phyloP scores from a whole-genome alignment of 2,888 invertebrate species.

The Dromius quadrimaculatus region DNA sequence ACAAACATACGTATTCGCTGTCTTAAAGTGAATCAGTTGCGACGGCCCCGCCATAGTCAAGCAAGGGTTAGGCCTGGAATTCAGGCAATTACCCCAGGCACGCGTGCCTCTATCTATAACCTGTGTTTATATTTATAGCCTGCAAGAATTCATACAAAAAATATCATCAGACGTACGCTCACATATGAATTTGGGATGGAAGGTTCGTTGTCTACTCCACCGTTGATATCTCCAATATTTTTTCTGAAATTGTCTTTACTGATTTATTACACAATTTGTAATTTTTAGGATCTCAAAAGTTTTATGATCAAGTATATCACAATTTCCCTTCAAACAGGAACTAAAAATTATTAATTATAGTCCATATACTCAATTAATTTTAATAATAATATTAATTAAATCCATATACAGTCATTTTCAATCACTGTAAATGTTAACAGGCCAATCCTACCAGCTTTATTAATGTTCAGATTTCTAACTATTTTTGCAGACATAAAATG shows the following conservation, averaged over 20 bases:
- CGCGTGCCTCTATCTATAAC: constrained; percentile 57
- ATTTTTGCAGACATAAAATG: constrained; percentile 16
- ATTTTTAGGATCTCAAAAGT: too few species aligned
- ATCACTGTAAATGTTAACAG: constrained; percentile 15
- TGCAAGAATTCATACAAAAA: constrained; percentile 60
- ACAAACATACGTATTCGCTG: background rate
- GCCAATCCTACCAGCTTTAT: constrained; percentile 10
- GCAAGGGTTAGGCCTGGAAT: constrained; percentile 55
- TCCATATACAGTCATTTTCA: background rate
- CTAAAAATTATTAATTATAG: constrained; percentile 23
- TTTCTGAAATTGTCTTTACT: background rate
- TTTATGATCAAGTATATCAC: constrained; percentile 2
- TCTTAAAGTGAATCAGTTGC: background rate
- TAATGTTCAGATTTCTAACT: constrained; percentile 5
- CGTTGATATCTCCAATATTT: constrained; percentile 11
- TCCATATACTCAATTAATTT: constrained; percentile 12
- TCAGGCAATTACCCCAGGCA: constrained; percentile 61
- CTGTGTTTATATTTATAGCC: constrained; percentile 60
- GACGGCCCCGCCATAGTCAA: constrained; percentile 3
- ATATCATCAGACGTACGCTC: constrained; percentile 53
- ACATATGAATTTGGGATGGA: background rate
- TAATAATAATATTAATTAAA: constrained; percentile 5
- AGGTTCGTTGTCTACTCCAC: constrained; percentile 17
- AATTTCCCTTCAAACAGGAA: constrained; percentile 21
- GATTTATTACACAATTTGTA: too few species aligned